These are phyloP conservation scores for Clivina fossor DNA, from an alignment of 2,888 invertebrate species.

Conservation along the genomic window DNA sequence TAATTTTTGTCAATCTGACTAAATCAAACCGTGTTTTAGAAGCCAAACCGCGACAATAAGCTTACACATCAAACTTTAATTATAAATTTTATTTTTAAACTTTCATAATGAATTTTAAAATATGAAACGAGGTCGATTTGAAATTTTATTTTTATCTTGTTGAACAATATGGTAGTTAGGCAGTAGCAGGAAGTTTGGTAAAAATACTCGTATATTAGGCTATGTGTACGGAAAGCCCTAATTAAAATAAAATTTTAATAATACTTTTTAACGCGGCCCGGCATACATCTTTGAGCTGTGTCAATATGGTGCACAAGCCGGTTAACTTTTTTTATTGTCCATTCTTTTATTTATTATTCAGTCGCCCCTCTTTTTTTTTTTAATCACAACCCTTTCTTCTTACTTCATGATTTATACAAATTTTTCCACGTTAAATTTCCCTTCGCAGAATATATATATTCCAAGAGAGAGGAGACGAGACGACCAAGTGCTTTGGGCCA, in stretches of 20 bases:
- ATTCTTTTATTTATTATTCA: constrained; percentile 32
- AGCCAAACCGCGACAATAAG: too few relatives aligned
- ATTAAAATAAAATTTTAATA: constrained; percentile 24
- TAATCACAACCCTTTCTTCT: constrained; percentile 31
- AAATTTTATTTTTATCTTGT: too few relatives aligned
- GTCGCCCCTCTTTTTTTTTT: constrained; percentile 28
- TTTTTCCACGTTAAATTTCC: constrained; percentile 37
- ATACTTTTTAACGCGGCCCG: constrained; percentile 15
- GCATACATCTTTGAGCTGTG: constrained; percentile 18
- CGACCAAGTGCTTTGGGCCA: too few relatives aligned
- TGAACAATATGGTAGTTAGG: too few relatives aligned
- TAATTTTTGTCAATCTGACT: too few relatives aligned
- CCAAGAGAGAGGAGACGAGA: constrained; percentile 2
- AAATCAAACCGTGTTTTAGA: too few relatives aligned
- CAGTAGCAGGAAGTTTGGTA: too few relatives aligned
- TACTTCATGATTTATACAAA: constrained; percentile 37
- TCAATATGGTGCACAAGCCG: constrained; percentile 18
- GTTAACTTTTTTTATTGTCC: constrained; percentile 31
- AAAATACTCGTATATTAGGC: too few relatives aligned
- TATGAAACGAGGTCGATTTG: too few relatives aligned
- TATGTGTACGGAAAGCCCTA: constrained; percentile 10
- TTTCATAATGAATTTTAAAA: too few relatives aligned
- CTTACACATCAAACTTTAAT: too few relatives aligned
- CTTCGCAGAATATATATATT: constrained; percentile 21
- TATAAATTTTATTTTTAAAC: too few relatives aligned